A percentile compares a stretch with the other conserved stretches of the same genome.
These are phyloP conservation scores for Trichacis sp. DNA, from an alignment of 2,888 invertebrate species.

Conservation along the genomic window DNA sequence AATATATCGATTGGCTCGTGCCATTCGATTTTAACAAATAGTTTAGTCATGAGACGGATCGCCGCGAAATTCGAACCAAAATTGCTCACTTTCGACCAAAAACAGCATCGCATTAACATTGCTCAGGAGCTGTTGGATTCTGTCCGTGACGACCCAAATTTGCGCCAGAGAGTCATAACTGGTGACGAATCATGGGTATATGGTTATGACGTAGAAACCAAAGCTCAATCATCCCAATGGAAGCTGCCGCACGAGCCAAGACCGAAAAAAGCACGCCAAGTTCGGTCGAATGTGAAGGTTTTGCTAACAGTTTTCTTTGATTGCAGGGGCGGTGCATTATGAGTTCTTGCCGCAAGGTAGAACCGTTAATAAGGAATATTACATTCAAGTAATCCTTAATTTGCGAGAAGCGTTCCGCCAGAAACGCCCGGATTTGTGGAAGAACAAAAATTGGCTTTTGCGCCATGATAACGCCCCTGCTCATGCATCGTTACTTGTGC, in stretches of 20 bases:
- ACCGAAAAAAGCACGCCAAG: constrained; percentile 47
- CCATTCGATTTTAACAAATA: too few species aligned
- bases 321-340: constrained; percentile 13
- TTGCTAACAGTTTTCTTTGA: constrained; percentile 24
- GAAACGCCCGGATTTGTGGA: constrained; percentile 21
- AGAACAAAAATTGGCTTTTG: constrained; percentile 25
- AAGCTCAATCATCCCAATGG: constrained; percentile 38
- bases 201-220: constrained; percentile 49
- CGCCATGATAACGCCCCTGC: constrained; percentile 32
- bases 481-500: constrained; percentile 22
- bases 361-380: constrained; percentile 25
- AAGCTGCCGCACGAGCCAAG: too few species aligned
- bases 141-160: constrained; percentile 30
- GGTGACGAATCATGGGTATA: constrained; percentile 52
- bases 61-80: constrained; percentile 34
- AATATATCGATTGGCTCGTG: too few species aligned
- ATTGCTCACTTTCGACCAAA: constrained; percentile 3
- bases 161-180: constrained; percentile 47
- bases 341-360: constrained; percentile 16
- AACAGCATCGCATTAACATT: constrained; percentile 18
- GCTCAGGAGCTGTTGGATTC: constrained; percentile 39
- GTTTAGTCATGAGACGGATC: too few species aligned
- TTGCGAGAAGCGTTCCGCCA: too few species aligned
- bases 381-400: constrained; percentile 14
- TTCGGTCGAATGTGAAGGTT: constrained; percentile 26